Conservation (phyloP, 2,797 vertebrate genomes). For the Poeciliopsis paucimaculata region DNA sequence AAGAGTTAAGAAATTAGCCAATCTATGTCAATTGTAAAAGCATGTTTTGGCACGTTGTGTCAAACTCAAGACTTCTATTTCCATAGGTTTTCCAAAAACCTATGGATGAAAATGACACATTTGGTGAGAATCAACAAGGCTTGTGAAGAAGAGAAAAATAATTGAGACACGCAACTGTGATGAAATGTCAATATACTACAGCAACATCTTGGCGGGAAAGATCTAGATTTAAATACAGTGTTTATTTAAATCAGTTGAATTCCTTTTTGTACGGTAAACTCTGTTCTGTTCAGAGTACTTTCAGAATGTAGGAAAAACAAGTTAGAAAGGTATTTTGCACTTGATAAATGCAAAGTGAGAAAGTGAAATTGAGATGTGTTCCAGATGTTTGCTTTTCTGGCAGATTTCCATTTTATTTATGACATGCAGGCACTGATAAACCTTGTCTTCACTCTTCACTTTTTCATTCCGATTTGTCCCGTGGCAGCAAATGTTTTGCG, state of each 20-base stretch:
- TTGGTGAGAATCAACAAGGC: not conserved
- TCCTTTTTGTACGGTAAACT: not conserved
- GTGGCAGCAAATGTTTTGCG: not conserved
- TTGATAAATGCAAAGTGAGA: not conserved
- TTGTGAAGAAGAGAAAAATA: not conserved
- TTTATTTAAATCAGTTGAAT: not conserved
- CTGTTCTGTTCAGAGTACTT: not conserved
- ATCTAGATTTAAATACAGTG: not conserved
- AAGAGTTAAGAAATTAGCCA: not conserved
- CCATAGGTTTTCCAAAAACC: not conserved
- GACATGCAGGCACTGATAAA: not conserved
- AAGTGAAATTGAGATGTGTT: not conserved
- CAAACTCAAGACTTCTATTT: not conserved
- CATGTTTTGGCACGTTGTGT: not conserved
- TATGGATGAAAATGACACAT: not conserved
- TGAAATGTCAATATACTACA: not conserved
- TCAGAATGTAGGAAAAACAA: not conserved
- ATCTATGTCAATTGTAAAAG: not conserved
- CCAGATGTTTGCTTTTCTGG: not conserved
- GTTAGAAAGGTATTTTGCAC: not conserved
- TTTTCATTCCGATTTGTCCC: not conserved
- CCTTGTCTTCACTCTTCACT: not conserved
- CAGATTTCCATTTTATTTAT: not conserved
- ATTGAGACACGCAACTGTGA: not conserved
- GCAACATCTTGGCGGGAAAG: not conserved